Base-by-base conservation (phyloP, 2,888 invertebrate genomes). In the Bombylius discolor region DNA sequence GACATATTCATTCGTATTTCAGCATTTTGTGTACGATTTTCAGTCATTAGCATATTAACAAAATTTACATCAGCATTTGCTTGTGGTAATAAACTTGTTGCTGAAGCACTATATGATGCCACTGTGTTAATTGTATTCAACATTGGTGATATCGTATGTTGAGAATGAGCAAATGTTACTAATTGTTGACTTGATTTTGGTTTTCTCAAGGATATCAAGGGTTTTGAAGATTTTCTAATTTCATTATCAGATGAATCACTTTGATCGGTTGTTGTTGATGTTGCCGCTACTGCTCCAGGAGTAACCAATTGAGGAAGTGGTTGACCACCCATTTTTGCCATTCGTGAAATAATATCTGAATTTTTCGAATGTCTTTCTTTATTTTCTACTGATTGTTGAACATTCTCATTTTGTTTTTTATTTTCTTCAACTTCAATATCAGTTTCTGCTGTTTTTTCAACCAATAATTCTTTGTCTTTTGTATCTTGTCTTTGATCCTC, bases 1-100 rank as follows among this genome's bases (percentile, higher is more conserved):
- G 78, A 72, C 59, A 85, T 71, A 61, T 79, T 78, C 71, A 83
- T 77, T 60, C 84, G 75, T n/a, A 85, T 69, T 68, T 85, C 85
- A 9, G 81, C 76, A 65, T 82, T 83, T 58, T 83, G 81, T 23
- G 80, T 80, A 59, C 83, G 71, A 55, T 78, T 78, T 69, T 84
- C 84, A 4, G 80, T 72, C 52, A 82, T 66, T 58, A 83, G 73
- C 61, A 81, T 70, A 60, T 78, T 78, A 47, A 80, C 66, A 59
- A 75, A 75, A 49, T 78, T 76, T 61, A 71, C 65, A 4, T 72
- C 64, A 61, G 64, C 56, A 34, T 34, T 14, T 34, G 33, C 11
- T 4, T 13, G 5, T 31, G 12, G 13, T 47, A 47, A 34, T 47
- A 23, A 51, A 49, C 62, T 62, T 42, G 57, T 50, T 34, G 44